Evolutionary conservation across 2,113 vertebrate species (phyloP).

Genomic region (Entomyzon cyanotis): DNA sequence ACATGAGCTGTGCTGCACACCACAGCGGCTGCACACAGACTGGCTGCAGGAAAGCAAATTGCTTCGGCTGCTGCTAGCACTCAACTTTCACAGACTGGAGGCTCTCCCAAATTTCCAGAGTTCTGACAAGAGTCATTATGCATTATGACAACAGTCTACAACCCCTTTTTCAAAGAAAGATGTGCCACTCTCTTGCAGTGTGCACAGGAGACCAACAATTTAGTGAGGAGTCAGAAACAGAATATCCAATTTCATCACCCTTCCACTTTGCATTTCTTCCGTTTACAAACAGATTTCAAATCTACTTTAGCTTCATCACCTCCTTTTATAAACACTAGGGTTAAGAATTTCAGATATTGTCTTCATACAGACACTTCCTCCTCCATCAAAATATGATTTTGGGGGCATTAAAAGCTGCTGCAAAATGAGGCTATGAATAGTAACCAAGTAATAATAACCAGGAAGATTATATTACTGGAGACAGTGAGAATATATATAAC

Average conservation of each 20-base stretch:
- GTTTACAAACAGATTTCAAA: neutral
- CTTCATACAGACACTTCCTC: neutral
- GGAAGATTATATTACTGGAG: neutral
- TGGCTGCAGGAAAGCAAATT: neutral
- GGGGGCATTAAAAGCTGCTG: neutral
- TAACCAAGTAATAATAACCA: neutral
- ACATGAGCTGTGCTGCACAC: neutral
- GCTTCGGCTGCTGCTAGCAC: neutral
- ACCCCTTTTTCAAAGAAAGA: neutral
- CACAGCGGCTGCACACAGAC: neutral
- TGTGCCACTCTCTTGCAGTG: neutral
- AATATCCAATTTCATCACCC: neutral
- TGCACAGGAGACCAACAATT: neutral
- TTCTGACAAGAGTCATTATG: neutral
- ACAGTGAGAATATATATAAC: neutral
- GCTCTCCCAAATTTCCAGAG: neutral
- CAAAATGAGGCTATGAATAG: neutral
- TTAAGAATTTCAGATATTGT: neutral
- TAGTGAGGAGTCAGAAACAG: neutral
- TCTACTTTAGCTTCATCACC: neutral
- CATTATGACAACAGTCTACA: neutral
- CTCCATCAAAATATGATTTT: neutral
- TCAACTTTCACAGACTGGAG: rapidly evolving
- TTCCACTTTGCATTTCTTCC: neutral
- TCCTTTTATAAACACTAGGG: neutral